Percentiles rank a stretch among this genome's conserved stretches.
Conservation (phyloP, 2,888 invertebrate species). For the Tachystola acroxantha region DNA sequence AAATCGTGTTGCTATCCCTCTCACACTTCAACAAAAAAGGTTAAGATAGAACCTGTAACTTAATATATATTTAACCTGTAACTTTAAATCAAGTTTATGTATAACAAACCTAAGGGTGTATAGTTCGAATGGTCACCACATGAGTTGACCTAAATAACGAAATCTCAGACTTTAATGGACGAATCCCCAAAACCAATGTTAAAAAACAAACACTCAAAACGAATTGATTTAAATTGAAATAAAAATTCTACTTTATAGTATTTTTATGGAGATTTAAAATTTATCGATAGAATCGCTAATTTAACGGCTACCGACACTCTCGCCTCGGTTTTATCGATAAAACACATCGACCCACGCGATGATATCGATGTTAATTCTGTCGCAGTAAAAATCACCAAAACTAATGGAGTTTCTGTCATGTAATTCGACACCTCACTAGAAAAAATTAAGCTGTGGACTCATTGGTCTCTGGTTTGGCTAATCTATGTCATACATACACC, state of each 20-base stretch:
- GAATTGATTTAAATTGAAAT: slow-evolving; percentile 6
- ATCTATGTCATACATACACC: no score
- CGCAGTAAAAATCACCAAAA: slow-evolving; percentile 53
- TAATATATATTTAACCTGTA: no score
- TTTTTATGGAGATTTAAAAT: slow-evolving; percentile 7
- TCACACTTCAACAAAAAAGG: no score
- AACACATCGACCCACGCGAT: slow-evolving; percentile 44
- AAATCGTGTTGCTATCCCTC: no score
- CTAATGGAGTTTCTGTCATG: slow-evolving; percentile 58
- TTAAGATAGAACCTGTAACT: no score
- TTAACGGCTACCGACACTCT: slow-evolving; percentile 16
- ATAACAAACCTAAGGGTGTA: no score
- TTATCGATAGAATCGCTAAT: slow-evolving; percentile 14
- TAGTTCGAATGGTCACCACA: no score
- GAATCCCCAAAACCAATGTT: no score
- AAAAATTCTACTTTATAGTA: slow-evolving; percentile 7
- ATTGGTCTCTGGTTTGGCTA: no score
- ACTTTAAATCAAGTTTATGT: no score
- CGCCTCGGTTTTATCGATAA: slow-evolving; percentile 35
- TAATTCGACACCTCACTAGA: slow-evolving; percentile 53
- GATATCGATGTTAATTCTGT: slow-evolving; percentile 50
- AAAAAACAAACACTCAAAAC: background rate
- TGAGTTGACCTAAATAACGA: no score
- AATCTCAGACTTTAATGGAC: no score
- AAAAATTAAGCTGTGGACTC: slow-evolving; percentile 14